Conservation (phyloP, 2,797 vertebrate genomes). For the Mionectes olivaceus region DNA sequence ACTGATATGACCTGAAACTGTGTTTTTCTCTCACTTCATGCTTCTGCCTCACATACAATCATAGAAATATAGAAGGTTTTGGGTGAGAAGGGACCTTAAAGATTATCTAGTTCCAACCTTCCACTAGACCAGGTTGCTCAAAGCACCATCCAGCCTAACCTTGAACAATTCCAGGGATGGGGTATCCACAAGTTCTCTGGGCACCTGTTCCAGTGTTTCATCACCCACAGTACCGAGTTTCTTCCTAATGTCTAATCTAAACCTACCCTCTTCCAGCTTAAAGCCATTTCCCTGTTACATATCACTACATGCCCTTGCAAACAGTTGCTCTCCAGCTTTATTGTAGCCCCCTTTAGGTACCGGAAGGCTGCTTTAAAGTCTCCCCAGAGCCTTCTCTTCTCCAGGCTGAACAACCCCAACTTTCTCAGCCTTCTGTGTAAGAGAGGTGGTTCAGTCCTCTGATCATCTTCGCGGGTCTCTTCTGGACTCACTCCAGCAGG, state of each 20-base stretch:
- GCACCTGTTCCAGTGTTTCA: background rate
- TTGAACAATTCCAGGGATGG: background rate
- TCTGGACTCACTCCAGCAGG: background rate
- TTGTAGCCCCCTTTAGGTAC: background rate
- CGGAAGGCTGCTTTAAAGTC: background rate
- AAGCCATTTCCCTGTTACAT: background rate
- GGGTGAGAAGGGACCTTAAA: background rate
- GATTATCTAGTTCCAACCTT: background rate
- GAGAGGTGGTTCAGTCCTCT: background rate
- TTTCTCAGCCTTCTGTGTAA: background rate
- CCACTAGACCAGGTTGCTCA: background rate
- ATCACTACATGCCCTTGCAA: background rate
- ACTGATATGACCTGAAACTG: background rate
- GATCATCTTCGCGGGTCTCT: background rate
- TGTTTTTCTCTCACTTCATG: background rate
- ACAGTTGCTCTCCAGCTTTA: background rate
- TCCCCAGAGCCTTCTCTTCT: background rate
- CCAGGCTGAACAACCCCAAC: background rate
- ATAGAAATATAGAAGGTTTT: background rate
- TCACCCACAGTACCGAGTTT: background rate
- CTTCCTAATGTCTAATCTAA: background rate
- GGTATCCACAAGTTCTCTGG: background rate
- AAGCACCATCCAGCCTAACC: background rate
- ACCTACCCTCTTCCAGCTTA: background rate
- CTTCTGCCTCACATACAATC: background rate